These are phyloP conservation scores for Mormyrus iriodes DNA, from an alignment of 2,113 vertebrate genomes.

Conservation along the genomic window DNA sequence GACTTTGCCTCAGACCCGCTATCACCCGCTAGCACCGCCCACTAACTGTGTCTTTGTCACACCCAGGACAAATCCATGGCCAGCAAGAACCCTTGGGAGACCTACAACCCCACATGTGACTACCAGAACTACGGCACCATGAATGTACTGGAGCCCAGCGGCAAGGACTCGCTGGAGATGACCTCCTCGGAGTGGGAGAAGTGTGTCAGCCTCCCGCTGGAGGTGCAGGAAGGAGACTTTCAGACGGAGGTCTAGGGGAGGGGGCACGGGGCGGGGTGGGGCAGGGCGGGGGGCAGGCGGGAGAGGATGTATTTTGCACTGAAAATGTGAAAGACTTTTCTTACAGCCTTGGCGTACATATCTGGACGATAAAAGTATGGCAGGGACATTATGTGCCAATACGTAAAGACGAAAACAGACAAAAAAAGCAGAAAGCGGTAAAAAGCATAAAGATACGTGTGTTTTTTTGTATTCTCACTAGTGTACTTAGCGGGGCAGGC, in stretches of 20 bases:
- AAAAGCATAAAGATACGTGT: conserved; percentile 75
- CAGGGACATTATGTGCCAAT: conserved; percentile 84
- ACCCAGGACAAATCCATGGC: conserved; percentile 86
- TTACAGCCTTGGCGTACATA: conserved; percentile 81
- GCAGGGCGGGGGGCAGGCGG: conserved; percentile 32
- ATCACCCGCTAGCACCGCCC: neutral
- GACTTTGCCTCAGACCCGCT: neutral
- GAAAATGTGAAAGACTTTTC: conserved; percentile 80
- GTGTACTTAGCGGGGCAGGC: conserved; percentile 83
- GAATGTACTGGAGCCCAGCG: conserved; percentile 92
- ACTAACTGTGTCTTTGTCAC: conserved; percentile 34
- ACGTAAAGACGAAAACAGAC: conserved; percentile 49
- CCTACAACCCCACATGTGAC: conserved; percentile 91
- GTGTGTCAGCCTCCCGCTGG: conserved; percentile 95
- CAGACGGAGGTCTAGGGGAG: conserved; percentile 57
- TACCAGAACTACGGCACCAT: conserved; percentile 98
- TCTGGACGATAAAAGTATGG: conserved; percentile 77
- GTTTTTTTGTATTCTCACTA: conserved; percentile 84
- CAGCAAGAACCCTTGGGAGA: conserved; percentile 96
- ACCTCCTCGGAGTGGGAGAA: conserved; percentile 97
- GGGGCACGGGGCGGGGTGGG: conserved; percentile 66
- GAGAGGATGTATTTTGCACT: conserved; percentile 77
- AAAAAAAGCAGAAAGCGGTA: conserved; percentile 39
- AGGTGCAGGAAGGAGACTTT: conserved; percentile 96
- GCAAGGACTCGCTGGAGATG: conserved; percentile 96